A percentile compares a stretch with the other conserved stretches of the same genome.
phyloP scores from a whole-genome alignment of 1,140 invertebrate genomes.

The Drosophila pallidifrons region DNA sequence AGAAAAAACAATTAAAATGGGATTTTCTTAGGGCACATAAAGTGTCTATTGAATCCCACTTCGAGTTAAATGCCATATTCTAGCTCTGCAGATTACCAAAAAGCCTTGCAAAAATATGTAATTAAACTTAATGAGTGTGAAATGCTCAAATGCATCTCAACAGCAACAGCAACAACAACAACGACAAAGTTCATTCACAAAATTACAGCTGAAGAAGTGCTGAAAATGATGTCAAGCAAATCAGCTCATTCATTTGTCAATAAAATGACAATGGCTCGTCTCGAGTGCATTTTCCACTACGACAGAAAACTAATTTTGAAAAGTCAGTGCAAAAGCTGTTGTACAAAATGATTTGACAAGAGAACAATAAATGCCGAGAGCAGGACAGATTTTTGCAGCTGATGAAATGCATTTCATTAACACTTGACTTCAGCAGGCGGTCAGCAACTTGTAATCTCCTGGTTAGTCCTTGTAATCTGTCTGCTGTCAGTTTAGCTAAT shows the following conservation, averaged over 20 bases:
- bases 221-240: conserved; percentile 64
- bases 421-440: conserved; percentile 47
- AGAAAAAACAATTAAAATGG: background rate
- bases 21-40: background rate
- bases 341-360: background rate
- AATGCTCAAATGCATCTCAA: conserved; percentile 60
- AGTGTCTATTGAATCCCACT: too few species aligned
- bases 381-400: conserved; percentile 31
- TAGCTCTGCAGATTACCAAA: conserved; percentile 11
- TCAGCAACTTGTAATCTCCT: background rate
- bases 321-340: background rate
- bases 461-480: background rate
- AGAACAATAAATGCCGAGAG: background rate
- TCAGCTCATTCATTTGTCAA: conserved; percentile 79
- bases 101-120: conserved; percentile 67
- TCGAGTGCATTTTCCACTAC: conserved; percentile 34
- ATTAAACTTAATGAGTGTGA: conserved; percentile 80
- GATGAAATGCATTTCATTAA: conserved; percentile 70
- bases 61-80: background rate
- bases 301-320: background rate
- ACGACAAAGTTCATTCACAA: conserved; percentile 44
- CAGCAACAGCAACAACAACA: conserved; percentile 16
- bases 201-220: conserved; percentile 27
- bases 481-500: conserved; percentile 4
- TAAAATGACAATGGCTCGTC: conserved; percentile 66